Evolutionary conservation across 2,797 vertebrate genomes (phyloP).

Genomic region (Xiphorhynchus erythropygius): DNA sequence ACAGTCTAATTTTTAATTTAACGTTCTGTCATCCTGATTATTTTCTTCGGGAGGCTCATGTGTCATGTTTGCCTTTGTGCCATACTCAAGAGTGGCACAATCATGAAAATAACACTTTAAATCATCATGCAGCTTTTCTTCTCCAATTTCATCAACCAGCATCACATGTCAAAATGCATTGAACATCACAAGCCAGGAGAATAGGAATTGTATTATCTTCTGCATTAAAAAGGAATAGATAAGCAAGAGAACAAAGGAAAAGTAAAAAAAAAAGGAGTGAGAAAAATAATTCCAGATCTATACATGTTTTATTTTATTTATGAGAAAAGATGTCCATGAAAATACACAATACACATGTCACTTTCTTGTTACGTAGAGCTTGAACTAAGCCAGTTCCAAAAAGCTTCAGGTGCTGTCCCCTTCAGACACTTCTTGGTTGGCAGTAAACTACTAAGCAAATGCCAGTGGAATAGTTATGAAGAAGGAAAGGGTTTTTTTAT

Average conservation of each 20-base stretch:
- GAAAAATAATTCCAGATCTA: constrained; percentile 53
- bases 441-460: constrained; percentile 49
- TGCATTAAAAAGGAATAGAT: constrained; percentile 56
- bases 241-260: constrained; percentile 57
- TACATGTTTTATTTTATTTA: constrained; percentile 30
- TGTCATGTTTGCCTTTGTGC: constrained; percentile 65
- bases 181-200: constrained; percentile 56
- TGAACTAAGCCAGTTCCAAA: constrained; percentile 55
- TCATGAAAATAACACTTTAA: constrained; percentile 68
- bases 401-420: constrained; percentile 65
- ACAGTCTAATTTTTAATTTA: constrained; percentile 72
- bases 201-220: constrained; percentile 59
- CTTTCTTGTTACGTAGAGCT: constrained; percentile 17
- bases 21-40: constrained; percentile 64
- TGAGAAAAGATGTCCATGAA: constrained; percentile 15
- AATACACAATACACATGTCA: constrained; percentile 57
- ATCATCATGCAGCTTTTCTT: constrained; percentile 67
- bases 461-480: constrained; percentile 58
- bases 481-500: constrained; percentile 32
- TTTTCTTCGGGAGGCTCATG: constrained; percentile 54
- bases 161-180: constrained; percentile 68
- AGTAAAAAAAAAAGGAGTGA: constrained; percentile 51
- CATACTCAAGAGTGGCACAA: constrained; percentile 55
- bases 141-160: constrained; percentile 64
- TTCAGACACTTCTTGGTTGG: constrained; percentile 52